A percentile compares a stretch with the other conserved stretches of the same genome.
phyloP scores from a whole-genome alignment of 2,888 invertebrate genomes.

The Apodemia hepburni region DNA sequence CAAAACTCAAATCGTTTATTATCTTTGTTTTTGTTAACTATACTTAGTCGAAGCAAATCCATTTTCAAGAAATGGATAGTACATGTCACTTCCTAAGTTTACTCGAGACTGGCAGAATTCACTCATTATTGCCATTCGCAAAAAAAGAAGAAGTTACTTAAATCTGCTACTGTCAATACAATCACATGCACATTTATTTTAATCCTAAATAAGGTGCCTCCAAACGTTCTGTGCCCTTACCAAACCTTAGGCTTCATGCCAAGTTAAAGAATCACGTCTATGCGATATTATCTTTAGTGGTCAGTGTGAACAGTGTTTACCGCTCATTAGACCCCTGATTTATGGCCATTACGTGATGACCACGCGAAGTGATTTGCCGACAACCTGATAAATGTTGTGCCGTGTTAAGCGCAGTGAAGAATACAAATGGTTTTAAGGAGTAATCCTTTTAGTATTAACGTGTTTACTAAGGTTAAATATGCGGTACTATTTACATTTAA shows the following conservation, averaged over 20 bases:
- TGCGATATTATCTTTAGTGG: constrained; percentile 26
- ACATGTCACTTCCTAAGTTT: too few relatives aligned
- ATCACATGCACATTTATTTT: constrained; percentile 2
- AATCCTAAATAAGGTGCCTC: constrained; percentile 9
- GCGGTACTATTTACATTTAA: not conserved
- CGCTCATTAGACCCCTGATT: constrained; percentile 47
- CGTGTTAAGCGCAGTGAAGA: constrained; percentile 38
- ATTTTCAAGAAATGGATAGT: too few relatives aligned
- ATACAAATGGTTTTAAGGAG: constrained; percentile 37
- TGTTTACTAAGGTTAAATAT: not conserved
- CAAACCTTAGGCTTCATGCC: constrained; percentile 15
- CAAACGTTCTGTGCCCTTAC: constrained; percentile 19
- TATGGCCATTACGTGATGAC: constrained; percentile 56
- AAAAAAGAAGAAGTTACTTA: not conserved
- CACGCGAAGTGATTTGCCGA: constrained; percentile 45
- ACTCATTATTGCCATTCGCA: too few relatives aligned
- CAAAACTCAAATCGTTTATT: too few relatives aligned
- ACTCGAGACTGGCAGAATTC: too few relatives aligned
- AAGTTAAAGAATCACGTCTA: constrained; percentile 22
- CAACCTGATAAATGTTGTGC: constrained; percentile 56
- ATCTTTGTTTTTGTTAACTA: too few relatives aligned
- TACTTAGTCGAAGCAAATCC: too few relatives aligned
- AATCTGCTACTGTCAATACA: not conserved
- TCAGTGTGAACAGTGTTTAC: constrained; percentile 37
- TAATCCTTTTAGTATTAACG: constrained; percentile 14